Evolutionary conservation across 2,888 invertebrate genomes (phyloP), one percentile per base, ranked within the genome.

Genomic region (Leptopilina myrica): DNA sequence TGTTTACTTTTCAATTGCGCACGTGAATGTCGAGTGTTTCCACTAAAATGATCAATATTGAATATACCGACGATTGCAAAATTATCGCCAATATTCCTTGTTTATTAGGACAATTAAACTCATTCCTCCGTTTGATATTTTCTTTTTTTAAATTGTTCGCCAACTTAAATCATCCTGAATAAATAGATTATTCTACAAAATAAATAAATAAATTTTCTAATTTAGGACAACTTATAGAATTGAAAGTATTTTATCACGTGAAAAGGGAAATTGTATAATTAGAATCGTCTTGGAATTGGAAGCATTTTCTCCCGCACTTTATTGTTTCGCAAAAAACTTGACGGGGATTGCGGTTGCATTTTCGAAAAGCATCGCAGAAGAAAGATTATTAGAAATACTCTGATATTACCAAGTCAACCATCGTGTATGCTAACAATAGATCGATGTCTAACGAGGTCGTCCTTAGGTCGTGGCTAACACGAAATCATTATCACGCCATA

Each of bases 401-500:
- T 33, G 11, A 5, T n/a, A 73, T 26, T 73, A 56, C n/a, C 73
- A 73, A 73, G 56, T 73, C 40, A 53, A 81, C 73, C 76, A 77
- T 78, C 76, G 64, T 2, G 33, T 53, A 59, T 15, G 62, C 79
- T 76, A 78, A 82, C 82, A 80, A 80, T 82, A 77, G 80, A 78
- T 76, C 56, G 78, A 79, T 80, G 79, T 79, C 79, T 78, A 80
- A 82, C 78, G 82, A 82, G 82, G 80, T 82, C 79, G 79, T 82
- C 79, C 76, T 67, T 75, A 82, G 82, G 82, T 81, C 80, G 77
- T 76, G 73, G 77, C 79, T 81, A 81, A 81, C 78, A 77, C 76
- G 80, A 80, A 82, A 81, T 82, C 78, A 82, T 81, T 79, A 81
- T 82, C 80, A 81, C 79, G 80, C 79, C 79, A 76, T 66, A 77